These are phyloP conservation scores for Ambastaia sidthimunki DNA, from an alignment of 2,797 vertebrate species.

Conservation along the genomic window DNA sequence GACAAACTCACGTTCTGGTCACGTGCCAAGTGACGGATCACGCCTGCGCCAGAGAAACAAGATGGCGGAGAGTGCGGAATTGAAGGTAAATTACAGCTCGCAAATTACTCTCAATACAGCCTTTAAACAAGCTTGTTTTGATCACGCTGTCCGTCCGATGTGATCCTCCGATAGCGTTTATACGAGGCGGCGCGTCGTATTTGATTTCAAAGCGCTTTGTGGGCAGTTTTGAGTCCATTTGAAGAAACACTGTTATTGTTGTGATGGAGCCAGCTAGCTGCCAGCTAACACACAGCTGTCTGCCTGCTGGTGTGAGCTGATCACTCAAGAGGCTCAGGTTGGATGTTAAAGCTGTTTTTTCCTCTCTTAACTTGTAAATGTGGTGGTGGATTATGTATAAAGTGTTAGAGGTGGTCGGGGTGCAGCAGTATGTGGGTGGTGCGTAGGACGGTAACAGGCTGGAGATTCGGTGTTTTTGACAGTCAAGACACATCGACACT, in stretches of 20 bases:
- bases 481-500: background rate
- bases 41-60: constrained; percentile 91
- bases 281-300: constrained; percentile 41
- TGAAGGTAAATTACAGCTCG: constrained; percentile 94
- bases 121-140: constrained; percentile 30
- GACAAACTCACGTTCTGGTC: constrained; percentile 60
- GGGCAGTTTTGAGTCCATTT: background rate
- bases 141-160: background rate
- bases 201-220: background rate
- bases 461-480: constrained; percentile 32
- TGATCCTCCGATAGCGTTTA: background rate
- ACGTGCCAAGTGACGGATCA: constrained; percentile 77
- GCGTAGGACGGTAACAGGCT: constrained; percentile 46
- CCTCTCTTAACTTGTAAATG: background rate
- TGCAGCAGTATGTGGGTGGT: constrained; percentile 38
- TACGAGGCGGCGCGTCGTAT: background rate
- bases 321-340: background rate
- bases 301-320: background rate
- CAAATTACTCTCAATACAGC: constrained; percentile 73
- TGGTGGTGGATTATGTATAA: background rate
- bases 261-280: constrained; percentile 56
- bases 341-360: background rate
- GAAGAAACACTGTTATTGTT: constrained; percentile 61
- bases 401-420: constrained; percentile 28
- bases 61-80: constrained; percentile 99